Evolutionary conservation across 2,888 invertebrate genomes (phyloP).

Genomic region (Leucoptera coffeella): DNA sequence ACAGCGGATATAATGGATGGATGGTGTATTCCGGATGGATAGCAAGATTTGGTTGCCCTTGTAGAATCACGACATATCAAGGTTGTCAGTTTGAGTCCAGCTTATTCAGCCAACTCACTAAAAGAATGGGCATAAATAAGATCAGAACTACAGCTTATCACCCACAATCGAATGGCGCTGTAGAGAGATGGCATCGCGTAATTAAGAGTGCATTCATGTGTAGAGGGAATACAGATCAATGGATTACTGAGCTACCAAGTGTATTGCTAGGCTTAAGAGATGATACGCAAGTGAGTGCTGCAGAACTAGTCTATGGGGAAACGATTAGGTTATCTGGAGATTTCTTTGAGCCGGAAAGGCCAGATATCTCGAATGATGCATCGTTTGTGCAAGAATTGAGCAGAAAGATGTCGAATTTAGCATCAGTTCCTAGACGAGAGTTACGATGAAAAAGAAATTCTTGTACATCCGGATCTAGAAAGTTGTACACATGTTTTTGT

Average conservation of each 20-base stretch:
- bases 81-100: slow-evolving; percentile 16
- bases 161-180: slow-evolving; percentile 7
- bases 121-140: slow-evolving; percentile 4
- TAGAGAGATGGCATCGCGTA: slow-evolving; percentile 7
- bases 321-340: slow-evolving; percentile 2
- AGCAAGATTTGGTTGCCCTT: slow-evolving; percentile 1
- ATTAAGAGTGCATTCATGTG: slow-evolving; percentile 6
- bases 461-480: slow-evolving; percentile 1
- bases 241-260: slow-evolving; percentile 12
- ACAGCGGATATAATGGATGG: slow-evolving; percentile 9
- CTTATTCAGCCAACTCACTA: slow-evolving; percentile 11
- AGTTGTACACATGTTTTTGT: slow-evolving; percentile 1
- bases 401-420: neutral
- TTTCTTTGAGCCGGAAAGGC: neutral
- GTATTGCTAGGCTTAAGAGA: slow-evolving; percentile 9
- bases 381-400: slow-evolving; percentile 1
- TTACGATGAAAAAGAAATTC: neutral
- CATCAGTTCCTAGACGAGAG: neutral
- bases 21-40: slow-evolving; percentile 3
- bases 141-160: slow-evolving; percentile 8
- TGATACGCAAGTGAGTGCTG: slow-evolving; percentile 1
- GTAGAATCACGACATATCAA: slow-evolving; percentile 13
- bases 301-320: slow-evolving; percentile 1
- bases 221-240: neutral
- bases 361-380: neutral